A percentile compares a stretch with the other conserved stretches of the same genome.
phyloP scores from a whole-genome alignment of 1,140 invertebrate species.

The Saxidomus purpurata region DNA sequence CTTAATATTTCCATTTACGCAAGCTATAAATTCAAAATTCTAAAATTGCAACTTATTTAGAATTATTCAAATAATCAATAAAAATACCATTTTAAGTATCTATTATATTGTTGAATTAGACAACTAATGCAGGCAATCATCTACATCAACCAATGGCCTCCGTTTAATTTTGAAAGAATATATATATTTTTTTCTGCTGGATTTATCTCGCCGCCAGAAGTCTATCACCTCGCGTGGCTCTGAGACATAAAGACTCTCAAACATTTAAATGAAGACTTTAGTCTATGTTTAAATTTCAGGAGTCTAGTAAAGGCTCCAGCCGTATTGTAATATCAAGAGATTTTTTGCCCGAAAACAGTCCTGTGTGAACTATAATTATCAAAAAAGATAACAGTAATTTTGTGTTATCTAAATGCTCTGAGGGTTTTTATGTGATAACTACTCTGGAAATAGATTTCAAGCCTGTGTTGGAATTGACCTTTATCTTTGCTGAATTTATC shows the following conservation, averaged over 20 bases:
- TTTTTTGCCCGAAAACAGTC: neutral
- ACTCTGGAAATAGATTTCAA: neutral
- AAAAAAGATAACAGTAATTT: slow-evolving; percentile 28
- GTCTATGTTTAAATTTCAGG: slow-evolving; percentile 42
- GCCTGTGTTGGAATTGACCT: neutral
- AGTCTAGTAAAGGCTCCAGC: slow-evolving; percentile 2
- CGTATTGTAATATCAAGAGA: slow-evolving; percentile 13
- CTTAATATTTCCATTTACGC: neutral
- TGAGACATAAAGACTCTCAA: neutral
- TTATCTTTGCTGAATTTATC: slow-evolving; percentile 25
- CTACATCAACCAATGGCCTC: neutral
- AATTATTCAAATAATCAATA: slow-evolving; percentile 17
- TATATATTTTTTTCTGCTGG: neutral
- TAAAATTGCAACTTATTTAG: neutral
- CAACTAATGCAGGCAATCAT: neutral
- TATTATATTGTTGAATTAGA: neutral
- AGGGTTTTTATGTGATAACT: neutral
- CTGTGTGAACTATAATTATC: slow-evolving; percentile 34
- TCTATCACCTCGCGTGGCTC: slow-evolving; percentile 3
- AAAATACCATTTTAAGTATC: neutral
- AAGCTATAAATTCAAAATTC: slow-evolving; percentile 11
- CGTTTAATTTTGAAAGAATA: slow-evolving; percentile 3
- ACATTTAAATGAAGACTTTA: slow-evolving; percentile 21
- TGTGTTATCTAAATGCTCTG: neutral
- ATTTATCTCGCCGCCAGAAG: slow-evolving; percentile 21